Base-by-base conservation (phyloP, 2,797 vertebrate genomes). In the Phataginus tetradactyla region DNA sequence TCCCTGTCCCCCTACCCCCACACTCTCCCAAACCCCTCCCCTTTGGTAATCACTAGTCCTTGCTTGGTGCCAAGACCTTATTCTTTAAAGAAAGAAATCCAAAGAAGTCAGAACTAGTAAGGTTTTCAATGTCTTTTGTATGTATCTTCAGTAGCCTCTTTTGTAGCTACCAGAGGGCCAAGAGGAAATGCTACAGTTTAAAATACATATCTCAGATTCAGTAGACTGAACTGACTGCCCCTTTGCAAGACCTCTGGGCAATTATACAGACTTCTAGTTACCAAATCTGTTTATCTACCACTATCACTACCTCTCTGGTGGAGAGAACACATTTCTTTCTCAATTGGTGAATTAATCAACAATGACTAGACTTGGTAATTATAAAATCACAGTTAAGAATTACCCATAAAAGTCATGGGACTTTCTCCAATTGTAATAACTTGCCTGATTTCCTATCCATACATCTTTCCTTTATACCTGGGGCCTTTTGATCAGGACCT, bases 261-360 rank as follows among this genome's bases (percentile, higher is more conserved):
- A 14, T 92, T 71, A 75, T 25, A 37, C 14, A 94, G 77, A 86
- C 39, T 83, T 78, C 34, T 45, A 34, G 13, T 94, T 75, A 61
- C 27, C 27, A 91, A 86, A 93, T 74, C 32, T 53, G 15, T 88
- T 95, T 80, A 85, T 80, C 45, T 66, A 74, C 61, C 72, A 29
- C 17, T 91, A 10, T 91, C n/a, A 71, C 37, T 23, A 87, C 49
- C 32, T 66, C 29, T 84, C 37, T 69, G 34, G 34, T 75, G 34
- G 20, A 68, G 11, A 92, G 37, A 96, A 79, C 6, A 51, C 37
- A 79, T 92, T 92, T 75, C 61, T 90, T 96, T 85, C n/a, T 94
- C 42, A 87, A 61, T 27, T 88, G 18, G 37, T 57, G 25, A 86
- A 63, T 49, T 83, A 84, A 66, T 42, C 66, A 80, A 77, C 53